Percentiles rank a stretch among this genome's conserved stretches.
Evolutionary conservation across 1,140 invertebrate species (phyloP).

Genomic region (Philopotamus ludificatus): DNA sequence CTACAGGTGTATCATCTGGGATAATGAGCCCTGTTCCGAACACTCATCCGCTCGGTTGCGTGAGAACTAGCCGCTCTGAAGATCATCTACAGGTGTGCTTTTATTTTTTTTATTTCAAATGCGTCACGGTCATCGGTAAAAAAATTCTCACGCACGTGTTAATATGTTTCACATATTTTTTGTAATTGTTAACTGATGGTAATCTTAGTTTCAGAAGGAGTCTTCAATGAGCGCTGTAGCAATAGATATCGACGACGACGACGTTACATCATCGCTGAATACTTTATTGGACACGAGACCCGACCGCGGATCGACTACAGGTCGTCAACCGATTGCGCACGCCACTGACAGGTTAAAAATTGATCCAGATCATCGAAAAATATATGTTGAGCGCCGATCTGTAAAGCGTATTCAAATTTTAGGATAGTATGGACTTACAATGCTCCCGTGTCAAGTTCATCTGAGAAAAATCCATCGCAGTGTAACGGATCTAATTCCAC

Average conservation of each 20-base stretch:
- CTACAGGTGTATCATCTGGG: conserved; percentile 46
- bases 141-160: background rate
- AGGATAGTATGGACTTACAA: conserved; percentile 91
- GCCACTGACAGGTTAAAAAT: conserved; percentile 35
- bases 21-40: conserved; percentile 42
- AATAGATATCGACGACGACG: conserved; percentile 91
- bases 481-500: conserved; percentile 62
- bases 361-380: background rate
- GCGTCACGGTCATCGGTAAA: background rate
- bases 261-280: conserved; percentile 88
- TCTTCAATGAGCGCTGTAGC: conserved; percentile 76
- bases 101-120: background rate
- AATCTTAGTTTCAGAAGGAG: conserved; percentile 62
- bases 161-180: background rate
- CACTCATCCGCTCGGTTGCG: conserved; percentile 50
- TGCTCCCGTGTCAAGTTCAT: conserved; percentile 69
- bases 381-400: background rate
- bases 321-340: conserved; percentile 29
- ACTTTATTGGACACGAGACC: conserved; percentile 81
- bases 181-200: background rate
- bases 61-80: conserved; percentile 80
- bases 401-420: conserved; percentile 45
- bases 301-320: conserved; percentile 57
- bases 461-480: conserved; percentile 60
- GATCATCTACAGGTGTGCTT: conserved; percentile 73